A percentile compares a stretch with the other conserved stretches of the same genome.
Conservation (phyloP, 2,888 invertebrate genomes). For the Odontocerum albicorne region DNA sequence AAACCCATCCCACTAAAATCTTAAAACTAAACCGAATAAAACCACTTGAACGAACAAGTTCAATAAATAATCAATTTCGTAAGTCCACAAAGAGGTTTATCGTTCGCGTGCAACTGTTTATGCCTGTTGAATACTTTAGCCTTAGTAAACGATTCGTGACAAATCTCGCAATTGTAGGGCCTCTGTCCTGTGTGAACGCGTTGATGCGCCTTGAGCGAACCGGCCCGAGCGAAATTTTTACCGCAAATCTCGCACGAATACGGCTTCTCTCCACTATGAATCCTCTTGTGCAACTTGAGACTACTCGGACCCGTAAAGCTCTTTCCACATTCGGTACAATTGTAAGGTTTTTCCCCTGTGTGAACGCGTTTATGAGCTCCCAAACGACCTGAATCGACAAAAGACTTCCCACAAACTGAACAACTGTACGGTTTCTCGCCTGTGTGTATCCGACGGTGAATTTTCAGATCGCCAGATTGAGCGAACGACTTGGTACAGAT, state of each 20-base stretch:
- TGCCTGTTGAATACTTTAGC: not conserved
- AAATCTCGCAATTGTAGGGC: not conserved
- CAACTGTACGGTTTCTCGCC: slow-evolving; percentile 47
- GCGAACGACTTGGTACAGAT: slow-evolving; percentile 42
- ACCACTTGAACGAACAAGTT: too few species aligned
- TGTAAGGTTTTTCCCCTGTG: not conserved
- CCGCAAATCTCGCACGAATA: not conserved
- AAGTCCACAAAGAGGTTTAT: not conserved
- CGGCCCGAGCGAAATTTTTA: not conserved
- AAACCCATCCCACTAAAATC: too few species aligned
- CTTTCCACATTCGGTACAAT: slow-evolving; percentile 3
- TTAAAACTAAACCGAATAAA: too few species aligned
- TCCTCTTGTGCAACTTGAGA: slow-evolving; percentile 6
- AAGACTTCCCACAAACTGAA: slow-evolving; percentile 1
- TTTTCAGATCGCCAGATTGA: slow-evolving; percentile 45
- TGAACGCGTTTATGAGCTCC: slow-evolving; percentile 4
- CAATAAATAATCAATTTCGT: not conserved
- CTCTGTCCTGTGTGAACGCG: not conserved
- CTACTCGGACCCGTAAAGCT: slow-evolving; percentile 1
- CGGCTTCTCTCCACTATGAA: not conserved
- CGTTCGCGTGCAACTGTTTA: not conserved
- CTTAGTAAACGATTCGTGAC: not conserved
- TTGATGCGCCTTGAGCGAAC: not conserved
- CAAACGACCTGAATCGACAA: not conserved
- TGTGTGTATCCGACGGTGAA: slow-evolving; percentile 47